Base-by-base conservation (phyloP, 1,140 invertebrate genomes). In the Procambarus clarkii region DNA sequence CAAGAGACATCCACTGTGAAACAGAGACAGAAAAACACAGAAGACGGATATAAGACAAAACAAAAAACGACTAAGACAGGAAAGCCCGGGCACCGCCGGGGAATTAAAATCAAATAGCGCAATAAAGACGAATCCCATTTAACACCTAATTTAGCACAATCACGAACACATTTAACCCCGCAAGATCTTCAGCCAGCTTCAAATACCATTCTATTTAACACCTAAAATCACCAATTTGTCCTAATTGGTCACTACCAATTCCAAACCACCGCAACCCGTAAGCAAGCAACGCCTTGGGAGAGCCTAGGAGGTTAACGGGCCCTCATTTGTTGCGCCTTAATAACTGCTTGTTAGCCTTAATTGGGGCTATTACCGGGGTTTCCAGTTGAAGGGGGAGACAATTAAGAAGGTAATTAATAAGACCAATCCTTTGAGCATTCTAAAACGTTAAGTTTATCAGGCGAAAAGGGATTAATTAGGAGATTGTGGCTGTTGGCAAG, bases 341-440 rank as follows among this genome's bases (percentile, higher is more conserved):
- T 74, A 74, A 74, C 69, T 74, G 69, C 69, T 74, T 74, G 69
- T 74, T 74, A 74, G 69, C 69, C n/a, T 74, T 74, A 74, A 74
- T 74, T 74, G 69, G 69, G n/a, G n/a, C 69, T 74, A 74, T 34
- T 34, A 74, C 69, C n/a, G 69, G 24, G 24, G 69, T 74, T 74
- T 74, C 69, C 69, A 74, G n/a, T 34, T 74, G 69, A 74, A 34
- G 34, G 34, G 69, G 24, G 15, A 74, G 69, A 74, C 69, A 11
- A 74, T 34, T n/a, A 74, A 74, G 69, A 21, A 1, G 69, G 7
- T 34, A 74, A 24, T 74, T 34, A 74, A 74, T 74, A 74, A 74
- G 69, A 21, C 4, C 69, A 74, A 24, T 24, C n/a, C 69, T 74
- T n/a, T 21, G 64, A 18, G 11, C 64, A 69, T 69, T 69, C 13